These are phyloP conservation scores for Frankliniella fusca DNA, from an alignment of 2,888 invertebrate genomes.

Conservation along the genomic window DNA sequence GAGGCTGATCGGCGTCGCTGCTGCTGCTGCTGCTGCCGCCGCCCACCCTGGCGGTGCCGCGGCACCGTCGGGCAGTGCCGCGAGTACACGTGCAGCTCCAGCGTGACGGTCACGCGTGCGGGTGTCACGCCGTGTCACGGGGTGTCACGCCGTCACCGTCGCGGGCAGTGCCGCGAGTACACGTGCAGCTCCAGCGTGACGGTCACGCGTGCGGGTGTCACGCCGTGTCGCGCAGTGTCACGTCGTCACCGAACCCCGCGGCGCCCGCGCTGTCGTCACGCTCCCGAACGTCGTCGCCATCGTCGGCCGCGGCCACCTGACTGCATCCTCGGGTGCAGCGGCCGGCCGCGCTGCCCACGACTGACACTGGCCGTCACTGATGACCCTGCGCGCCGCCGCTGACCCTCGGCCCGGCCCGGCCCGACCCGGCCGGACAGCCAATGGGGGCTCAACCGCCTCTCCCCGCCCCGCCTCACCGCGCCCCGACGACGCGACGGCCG, in stretches of 20 bases:
- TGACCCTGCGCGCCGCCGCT: not conserved
- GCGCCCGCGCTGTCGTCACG: too few relatives aligned
- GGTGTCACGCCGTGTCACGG: not conserved
- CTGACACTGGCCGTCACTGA: not conserved
- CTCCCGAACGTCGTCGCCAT: too few relatives aligned
- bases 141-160: too few relatives aligned
- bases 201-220: not conserved
- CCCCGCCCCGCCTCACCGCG: not conserved
- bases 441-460: not conserved
- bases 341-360: not conserved
- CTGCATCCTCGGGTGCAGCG: not conserved
- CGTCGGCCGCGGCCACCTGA: too few relatives aligned
- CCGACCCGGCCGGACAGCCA: not conserved
- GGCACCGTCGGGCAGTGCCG: conserved; percentile 11
- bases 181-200: conserved; percentile 21
- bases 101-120: not conserved
- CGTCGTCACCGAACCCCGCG: not conserved
- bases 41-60: not conserved
- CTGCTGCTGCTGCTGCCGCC: not conserved
- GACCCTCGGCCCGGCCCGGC: not conserved
- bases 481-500: not conserved
- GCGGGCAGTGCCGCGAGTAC: conserved; percentile 21
- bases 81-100: conserved; percentile 24
- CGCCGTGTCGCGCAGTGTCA: not conserved
- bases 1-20: not conserved